Evolutionary conservation across 2,113 vertebrate genomes (phyloP).

Genomic region (Onychostoma macrolepis): DNA sequence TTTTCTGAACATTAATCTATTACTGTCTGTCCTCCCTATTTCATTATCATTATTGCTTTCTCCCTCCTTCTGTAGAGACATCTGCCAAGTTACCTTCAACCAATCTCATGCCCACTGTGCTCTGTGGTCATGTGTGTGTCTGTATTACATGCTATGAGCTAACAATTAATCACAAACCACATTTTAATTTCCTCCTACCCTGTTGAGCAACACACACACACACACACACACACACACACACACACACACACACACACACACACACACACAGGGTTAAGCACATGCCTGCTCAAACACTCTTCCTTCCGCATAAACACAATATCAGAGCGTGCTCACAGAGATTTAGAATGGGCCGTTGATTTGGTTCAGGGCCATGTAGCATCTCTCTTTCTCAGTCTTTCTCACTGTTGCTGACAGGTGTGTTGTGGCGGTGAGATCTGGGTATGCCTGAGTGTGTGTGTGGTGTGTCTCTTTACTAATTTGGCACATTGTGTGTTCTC

Average conservation of each 20-base stretch:
- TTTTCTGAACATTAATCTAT: not conserved
- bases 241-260: not conserved
- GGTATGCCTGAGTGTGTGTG: constrained; percentile 33
- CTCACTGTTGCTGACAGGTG: constrained; percentile 8
- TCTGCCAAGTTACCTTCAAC: constrained; percentile 39
- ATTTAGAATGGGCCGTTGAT: constrained; percentile 34
- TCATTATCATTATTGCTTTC: not conserved
- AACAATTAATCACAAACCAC: constrained; percentile 49
- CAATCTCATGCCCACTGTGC: constrained; percentile 26
- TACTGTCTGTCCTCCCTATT: not conserved
- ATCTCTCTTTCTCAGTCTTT: constrained; percentile 4
- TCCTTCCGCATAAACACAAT: not conserved
- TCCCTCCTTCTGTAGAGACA: constrained; percentile 2
- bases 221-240: not conserved
- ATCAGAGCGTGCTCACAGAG: not conserved
- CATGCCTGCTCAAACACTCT: not conserved
- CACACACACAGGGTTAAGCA: constrained; percentile 5
- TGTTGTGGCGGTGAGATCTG: constrained; percentile 11
- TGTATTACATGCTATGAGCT: constrained; percentile 30
- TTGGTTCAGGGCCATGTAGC: constrained; percentile 13
- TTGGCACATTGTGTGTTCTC: constrained; percentile 48
- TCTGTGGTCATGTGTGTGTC: constrained; percentile 23
- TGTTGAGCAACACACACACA: constrained; percentile 8
- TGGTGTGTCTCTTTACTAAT: constrained; percentile 43
- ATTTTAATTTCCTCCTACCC: constrained; percentile 43